These are phyloP conservation scores for Calliopsis andreniformis DNA, from an alignment of 1,140 invertebrate species.

Conservation along the genomic window DNA sequence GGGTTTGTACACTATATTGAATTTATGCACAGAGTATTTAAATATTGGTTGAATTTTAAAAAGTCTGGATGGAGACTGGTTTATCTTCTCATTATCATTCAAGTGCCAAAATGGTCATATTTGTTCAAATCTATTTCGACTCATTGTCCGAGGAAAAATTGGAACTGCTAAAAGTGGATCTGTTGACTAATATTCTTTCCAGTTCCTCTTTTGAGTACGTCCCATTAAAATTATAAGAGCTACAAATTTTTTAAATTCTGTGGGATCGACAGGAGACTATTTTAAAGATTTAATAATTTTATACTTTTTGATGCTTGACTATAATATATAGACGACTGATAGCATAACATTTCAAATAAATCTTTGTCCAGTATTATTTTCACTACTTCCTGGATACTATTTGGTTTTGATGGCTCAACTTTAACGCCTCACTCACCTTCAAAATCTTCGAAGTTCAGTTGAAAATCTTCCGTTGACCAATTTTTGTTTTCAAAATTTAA, in stretches of 20 bases:
- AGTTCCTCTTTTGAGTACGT: slow-evolving; percentile 22
- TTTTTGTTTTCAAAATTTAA: neutral
- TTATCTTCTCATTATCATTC: slow-evolving; percentile 21
- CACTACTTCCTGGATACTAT: neutral
- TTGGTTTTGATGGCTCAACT: neutral
- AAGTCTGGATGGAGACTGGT: neutral
- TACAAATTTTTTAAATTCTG: slow-evolving; percentile 24
- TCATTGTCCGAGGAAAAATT: slow-evolving; percentile 22
- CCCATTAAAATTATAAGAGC: slow-evolving; percentile 24
- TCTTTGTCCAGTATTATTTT: neutral
- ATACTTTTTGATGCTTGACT: neutral
- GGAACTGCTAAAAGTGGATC: slow-evolving; percentile 2
- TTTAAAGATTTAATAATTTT: neutral
- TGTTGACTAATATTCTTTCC: slow-evolving; percentile 28
- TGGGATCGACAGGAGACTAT: neutral
- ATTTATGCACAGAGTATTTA: slow-evolving; percentile 10
- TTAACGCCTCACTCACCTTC: neutral
- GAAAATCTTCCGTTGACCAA: neutral
- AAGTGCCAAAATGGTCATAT: slow-evolving; percentile 20
- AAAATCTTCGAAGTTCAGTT: neutral
- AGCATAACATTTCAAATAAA: slow-evolving; percentile 4
- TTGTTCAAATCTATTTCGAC: slow-evolving; percentile 16
- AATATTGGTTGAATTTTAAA: slow-evolving; percentile 19
- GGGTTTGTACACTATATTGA: slow-evolving; percentile 5
- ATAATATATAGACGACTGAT: neutral